Conservation (phyloP, 2,113 vertebrate species). For the Podilymbus podiceps region DNA sequence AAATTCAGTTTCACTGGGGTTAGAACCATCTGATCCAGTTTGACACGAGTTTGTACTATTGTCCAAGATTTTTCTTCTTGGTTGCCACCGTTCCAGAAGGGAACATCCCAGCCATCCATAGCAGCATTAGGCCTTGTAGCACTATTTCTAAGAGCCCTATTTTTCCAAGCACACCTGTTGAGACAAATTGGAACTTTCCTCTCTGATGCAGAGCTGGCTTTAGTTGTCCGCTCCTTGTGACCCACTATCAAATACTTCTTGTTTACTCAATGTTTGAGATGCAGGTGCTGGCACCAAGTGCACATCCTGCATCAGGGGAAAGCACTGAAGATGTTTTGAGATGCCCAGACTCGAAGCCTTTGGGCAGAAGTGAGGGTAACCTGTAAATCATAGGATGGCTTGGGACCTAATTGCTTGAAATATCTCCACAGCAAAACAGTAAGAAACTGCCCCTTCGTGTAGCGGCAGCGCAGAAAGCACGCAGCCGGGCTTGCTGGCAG, state of each 20-base stretch:
- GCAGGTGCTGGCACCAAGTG: not conserved
- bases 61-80: not conserved
- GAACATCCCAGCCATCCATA: not conserved
- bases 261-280: not conserved
- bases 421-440: not conserved
- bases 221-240: not conserved
- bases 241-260: not conserved
- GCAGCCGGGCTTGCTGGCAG: not conserved
- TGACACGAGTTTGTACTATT: not conserved
- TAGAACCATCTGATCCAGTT: not conserved
- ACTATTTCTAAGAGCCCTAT: not conserved
- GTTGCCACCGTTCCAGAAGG: not conserved
- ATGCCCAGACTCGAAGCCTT: not conserved
- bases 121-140: not conserved
- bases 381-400: not conserved
- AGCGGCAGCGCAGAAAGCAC: not conserved
- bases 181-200: not conserved
- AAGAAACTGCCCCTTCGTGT: rapidly evolving
- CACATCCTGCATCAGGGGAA: not conserved
- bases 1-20: not conserved
- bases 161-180: not conserved
- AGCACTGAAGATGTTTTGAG: not conserved
- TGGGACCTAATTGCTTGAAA: not conserved
- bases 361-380: not conserved
- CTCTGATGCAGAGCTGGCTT: too few relatives aligned